Base-by-base conservation (phyloP, 2,113 vertebrate genomes). In the Laticauda laticaudata region DNA sequence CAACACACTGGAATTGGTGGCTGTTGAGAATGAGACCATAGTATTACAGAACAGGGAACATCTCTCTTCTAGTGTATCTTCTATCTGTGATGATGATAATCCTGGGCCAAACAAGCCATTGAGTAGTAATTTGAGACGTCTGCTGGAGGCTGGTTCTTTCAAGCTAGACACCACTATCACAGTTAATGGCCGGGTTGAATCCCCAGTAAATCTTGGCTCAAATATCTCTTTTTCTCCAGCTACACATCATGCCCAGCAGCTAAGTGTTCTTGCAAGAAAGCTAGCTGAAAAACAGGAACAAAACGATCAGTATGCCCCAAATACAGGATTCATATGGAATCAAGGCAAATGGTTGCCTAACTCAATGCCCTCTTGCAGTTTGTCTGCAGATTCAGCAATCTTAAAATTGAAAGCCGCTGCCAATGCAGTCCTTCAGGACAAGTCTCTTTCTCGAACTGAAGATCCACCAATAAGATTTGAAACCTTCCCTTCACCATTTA, bases 391-490 rank as follows among this genome's bases (percentile, higher is more conserved):
- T 96, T 99, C 99, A 21, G 99, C 99, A 94, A 99, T 99, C 96
- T 98, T 99, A 96, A 99, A 99, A 97, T 97, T 99, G 95, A 99
- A 99, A 97, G 99, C 99, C 0, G 99, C 99, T 61, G 99, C 99
- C 93, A 99, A 99, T 61, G 99, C 99, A 0, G 99, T 99, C 53
- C 98, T 99, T 95, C 99, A 99, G 98, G 99, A 99, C 98, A 99
- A 99, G 96, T 98, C 97, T 14, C 98, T 98, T 90, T 97, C 98
- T 34, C 96, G 98, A 97, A 97, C 98, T 91, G 99, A 99, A 23
- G 99, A 99, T 20, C 97, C 98, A 24, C 21, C 75, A 10, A 92
- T 99, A 95, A 98, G 99, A 94, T 99, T 99, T 2, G 99, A 99
- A 97, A 98, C 99, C 95, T 99, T 99, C 96, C 98, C 98, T 92